Evolutionary conservation across 1,140 invertebrate genomes (phyloP).

Genomic region (Drosophila micromelanica): DNA sequence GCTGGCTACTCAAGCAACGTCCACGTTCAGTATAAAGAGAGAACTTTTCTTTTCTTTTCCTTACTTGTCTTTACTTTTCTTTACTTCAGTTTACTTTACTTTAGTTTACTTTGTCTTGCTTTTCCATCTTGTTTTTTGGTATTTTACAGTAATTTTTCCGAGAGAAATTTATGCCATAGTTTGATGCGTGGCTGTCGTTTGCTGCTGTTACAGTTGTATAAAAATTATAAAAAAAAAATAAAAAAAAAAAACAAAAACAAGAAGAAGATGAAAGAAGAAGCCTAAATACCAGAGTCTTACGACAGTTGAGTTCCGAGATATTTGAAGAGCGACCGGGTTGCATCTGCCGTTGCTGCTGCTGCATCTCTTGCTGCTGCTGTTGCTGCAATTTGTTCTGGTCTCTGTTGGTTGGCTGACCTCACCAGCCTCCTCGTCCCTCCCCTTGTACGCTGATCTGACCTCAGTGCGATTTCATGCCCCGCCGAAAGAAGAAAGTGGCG

Average conservation of each 20-base stretch:
- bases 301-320: constrained; percentile 14
- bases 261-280: constrained; percentile 10
- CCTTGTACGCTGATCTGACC: constrained; percentile 34
- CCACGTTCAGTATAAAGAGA: constrained; percentile 40
- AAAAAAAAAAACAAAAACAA: too few relatives aligned
- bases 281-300: constrained; percentile 47
- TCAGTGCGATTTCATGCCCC: constrained; percentile 46
- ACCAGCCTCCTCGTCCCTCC: constrained; percentile 11
- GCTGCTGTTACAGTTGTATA: not conserved
- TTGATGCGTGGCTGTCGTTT: constrained; percentile 52
- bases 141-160: constrained; percentile 60
- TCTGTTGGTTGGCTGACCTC: not conserved
- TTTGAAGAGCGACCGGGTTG: constrained; percentile 25
- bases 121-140: constrained; percentile 35
- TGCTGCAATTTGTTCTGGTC: constrained; percentile 24
- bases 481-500: constrained; percentile 54
- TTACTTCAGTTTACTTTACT: constrained; percentile 52
- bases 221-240: constrained; percentile 25
- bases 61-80: constrained; percentile 45
- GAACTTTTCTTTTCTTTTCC: constrained; percentile 60
- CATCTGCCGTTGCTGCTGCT: not conserved
- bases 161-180: constrained; percentile 75
- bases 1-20: constrained; percentile 31
- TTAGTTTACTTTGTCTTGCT: constrained; percentile 35
- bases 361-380: constrained; percentile 10